Evolutionary conservation across 2,113 vertebrate genomes (phyloP), one percentile per base, ranked within the genome.

Genomic region (Paralichthys olivaceus): DNA sequence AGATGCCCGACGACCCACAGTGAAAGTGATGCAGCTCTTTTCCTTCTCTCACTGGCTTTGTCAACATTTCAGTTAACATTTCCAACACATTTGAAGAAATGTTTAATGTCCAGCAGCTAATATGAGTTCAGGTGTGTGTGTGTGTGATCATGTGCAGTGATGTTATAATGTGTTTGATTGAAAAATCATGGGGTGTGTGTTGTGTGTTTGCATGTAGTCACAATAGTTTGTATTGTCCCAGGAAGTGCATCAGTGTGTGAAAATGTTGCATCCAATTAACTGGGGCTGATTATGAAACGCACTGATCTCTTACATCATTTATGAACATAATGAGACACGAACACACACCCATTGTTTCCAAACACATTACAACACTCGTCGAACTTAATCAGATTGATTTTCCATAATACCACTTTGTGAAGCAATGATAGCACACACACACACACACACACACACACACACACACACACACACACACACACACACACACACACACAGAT

Each of bases 351-450:
- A 20, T 56, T 3, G 32, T 77, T 69, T 74, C 61, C 56, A 58
- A 47, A 75, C 22, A 17, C 26, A 19, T 72, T 79, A 34, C 64
- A 55, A 66, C 59, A 77, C 68, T 28, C 2, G 1, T 51, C 45
- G 75, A 57, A 55, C 26, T 73, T 75, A 88, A 83, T 75, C 61
- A 2, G 26, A 61, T 45, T 32, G 37, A 64, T 56, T 70, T 64
- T 34, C 32, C 37, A 55, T 32, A 47, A 77, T 37, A 13, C n/a
- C 25, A 13, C 43, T 22, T 70, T 5, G 23, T 65, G 45, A 37
- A 23, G 37, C 68, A 66, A 45, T 66, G 23, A 63, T 34, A 7
- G 34, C 51, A 40, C 20, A 19, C 64, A 53, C 45, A 51, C 26
- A 34, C 32, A 8, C 32, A 9, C 32, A 34, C 7, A 9, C 29